Conservation (phyloP, 2,797 vertebrate genomes). For the Borostomias antarcticus region DNA sequence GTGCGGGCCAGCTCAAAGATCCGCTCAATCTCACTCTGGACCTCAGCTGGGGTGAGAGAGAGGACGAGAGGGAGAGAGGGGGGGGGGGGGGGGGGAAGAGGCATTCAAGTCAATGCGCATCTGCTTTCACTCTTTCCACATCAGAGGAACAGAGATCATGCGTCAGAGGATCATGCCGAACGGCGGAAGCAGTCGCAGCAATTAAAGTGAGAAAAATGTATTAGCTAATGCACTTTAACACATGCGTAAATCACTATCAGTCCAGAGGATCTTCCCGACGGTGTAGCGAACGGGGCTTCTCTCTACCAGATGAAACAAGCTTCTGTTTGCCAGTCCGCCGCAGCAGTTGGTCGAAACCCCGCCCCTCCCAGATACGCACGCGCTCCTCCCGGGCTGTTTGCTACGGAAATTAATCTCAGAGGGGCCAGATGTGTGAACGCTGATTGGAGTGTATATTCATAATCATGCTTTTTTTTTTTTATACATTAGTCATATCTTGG, state of each 20-base stretch:
- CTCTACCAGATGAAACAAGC: background rate
- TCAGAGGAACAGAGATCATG: background rate
- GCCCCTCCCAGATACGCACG: background rate
- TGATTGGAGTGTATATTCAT: background rate
- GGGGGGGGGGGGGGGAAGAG: background rate
- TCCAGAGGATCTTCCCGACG: background rate
- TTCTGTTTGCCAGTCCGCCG: background rate
- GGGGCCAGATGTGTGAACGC: constrained; percentile 3
- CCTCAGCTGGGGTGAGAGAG: constrained; percentile 82
- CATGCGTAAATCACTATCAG: background rate
- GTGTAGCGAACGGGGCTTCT: background rate
- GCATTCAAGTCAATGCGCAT: background rate
- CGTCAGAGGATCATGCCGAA: background rate
- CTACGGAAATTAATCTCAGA: background rate
- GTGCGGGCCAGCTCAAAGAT: constrained; percentile 98
- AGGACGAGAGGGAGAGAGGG: background rate
- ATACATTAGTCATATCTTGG: background rate
- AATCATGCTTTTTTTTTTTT: background rate
- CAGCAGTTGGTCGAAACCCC: background rate
- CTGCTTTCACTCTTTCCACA: background rate
- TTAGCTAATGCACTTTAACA: constrained; percentile 1
- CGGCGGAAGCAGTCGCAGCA: background rate
- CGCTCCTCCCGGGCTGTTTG: background rate
- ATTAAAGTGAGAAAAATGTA: background rate
- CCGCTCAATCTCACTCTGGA: constrained; percentile 97